Percentiles rank a stretch among this genome's conserved stretches.
These are phyloP conservation scores for Holacanthus passer DNA, from an alignment of 2,113 vertebrate genomes.

Conservation along the genomic window DNA sequence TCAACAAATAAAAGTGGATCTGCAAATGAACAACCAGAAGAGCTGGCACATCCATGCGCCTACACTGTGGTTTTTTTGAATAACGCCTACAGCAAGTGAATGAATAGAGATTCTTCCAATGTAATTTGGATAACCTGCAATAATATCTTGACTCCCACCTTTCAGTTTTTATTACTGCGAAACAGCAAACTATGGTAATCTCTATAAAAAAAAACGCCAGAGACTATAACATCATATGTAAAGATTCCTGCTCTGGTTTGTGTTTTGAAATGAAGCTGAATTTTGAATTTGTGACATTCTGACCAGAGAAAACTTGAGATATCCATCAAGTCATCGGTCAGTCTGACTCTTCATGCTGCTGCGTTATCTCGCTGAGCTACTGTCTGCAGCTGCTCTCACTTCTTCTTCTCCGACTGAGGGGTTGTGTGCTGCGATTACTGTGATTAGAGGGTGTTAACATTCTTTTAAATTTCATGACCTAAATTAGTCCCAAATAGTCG, in stretches of 20 bases:
- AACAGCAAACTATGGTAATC: constrained; percentile 6
- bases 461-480: no score
- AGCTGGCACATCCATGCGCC: constrained; percentile 50
- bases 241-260: neutral
- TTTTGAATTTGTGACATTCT: neutral
- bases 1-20: constrained; percentile 13
- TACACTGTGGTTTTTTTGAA: constrained; percentile 42
- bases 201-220: neutral
- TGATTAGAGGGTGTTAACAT: no score
- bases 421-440: no score
- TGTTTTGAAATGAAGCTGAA: neutral
- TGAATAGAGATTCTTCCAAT: constrained; percentile 28
- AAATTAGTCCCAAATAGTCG: no score
- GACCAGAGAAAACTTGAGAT: no score
- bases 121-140: constrained; percentile 34
- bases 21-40: constrained; percentile 29
- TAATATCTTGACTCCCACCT: constrained; percentile 36
- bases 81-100: constrained; percentile 51
- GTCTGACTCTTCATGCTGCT: no score
- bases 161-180: constrained; percentile 1
- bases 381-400: no score
- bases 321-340: no score
- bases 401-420: no score
- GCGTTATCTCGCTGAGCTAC: no score
- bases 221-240: neutral